phyloP scores from a whole-genome alignment of 2,797 vertebrate species.

The Syndactyla subalaris region DNA sequence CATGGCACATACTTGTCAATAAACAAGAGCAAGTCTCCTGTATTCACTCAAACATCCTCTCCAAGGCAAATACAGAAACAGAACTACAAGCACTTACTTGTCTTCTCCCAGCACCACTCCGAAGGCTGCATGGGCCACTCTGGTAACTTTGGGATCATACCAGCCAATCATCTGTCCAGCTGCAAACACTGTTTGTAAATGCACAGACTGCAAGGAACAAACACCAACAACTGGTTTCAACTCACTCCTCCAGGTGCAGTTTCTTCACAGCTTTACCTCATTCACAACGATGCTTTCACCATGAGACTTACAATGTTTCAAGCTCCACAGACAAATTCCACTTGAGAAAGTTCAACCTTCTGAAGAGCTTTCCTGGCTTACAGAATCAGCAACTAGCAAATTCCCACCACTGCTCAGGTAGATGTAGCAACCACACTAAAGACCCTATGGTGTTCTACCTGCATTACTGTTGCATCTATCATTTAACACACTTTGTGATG shows the following conservation, averaged over 20 bases:
- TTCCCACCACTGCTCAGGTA: background rate
- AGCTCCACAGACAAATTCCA: background rate
- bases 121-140: conserved; percentile 91
- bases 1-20: background rate
- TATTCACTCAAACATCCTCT: background rate
- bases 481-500: background rate
- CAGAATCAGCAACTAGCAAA: background rate
- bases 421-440: background rate
- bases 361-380: background rate
- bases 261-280: background rate
- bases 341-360: background rate
- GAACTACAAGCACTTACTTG: conserved; percentile 79
- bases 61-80: background rate
- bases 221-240: background rate
- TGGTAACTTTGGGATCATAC: conserved; percentile 90
- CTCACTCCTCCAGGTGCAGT: background rate
- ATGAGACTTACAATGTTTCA: background rate
- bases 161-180: conserved; percentile 92
- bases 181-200: conserved; percentile 91
- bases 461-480: fast-evolving
- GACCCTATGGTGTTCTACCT: background rate
- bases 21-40: background rate
- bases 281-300: background rate
- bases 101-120: conserved; percentile 94
- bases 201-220: conserved; percentile 78